phyloP scores from a whole-genome alignment of 2,113 vertebrate genomes.

The Crotophaga sulcirostris region DNA sequence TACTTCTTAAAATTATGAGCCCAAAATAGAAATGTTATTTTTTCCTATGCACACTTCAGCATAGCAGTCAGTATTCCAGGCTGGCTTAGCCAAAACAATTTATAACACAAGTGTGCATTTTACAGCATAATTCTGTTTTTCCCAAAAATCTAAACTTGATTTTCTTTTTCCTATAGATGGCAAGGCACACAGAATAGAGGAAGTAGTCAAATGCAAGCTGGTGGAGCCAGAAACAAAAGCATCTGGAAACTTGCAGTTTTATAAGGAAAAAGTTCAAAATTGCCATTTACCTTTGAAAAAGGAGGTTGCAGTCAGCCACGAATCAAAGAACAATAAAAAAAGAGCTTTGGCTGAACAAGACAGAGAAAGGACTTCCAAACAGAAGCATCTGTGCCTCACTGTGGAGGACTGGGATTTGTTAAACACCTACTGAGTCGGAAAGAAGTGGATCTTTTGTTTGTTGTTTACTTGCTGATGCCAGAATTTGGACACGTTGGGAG shows the following conservation, averaged over 20 bases:
- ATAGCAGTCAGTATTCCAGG: neutral
- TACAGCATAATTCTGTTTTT: neutral
- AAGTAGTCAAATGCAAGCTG: constrained; percentile 41
- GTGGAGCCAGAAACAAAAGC: constrained; percentile 45
- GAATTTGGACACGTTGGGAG: constrained; percentile 1
- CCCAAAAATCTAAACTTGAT: neutral
- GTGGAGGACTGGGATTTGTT: constrained; percentile 87
- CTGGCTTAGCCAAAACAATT: neutral
- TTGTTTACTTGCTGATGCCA: constrained; percentile 46
- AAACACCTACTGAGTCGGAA: constrained; percentile 85
- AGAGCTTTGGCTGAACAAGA: constrained; percentile 69
- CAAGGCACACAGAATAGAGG: constrained; percentile 74
- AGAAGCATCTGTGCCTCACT: constrained; percentile 75
- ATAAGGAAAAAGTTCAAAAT: constrained; percentile 71
- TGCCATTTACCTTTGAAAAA: constrained; percentile 50
- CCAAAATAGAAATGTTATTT: neutral
- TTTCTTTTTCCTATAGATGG: constrained; percentile 77
- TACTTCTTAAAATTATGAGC: neutral
- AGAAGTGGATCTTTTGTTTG: constrained; percentile 36
- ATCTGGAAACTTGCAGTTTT: constrained; percentile 84
- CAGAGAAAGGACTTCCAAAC: constrained; percentile 73
- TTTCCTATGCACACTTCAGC: neutral
- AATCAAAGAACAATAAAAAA: constrained; percentile 73
- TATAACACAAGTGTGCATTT: neutral
- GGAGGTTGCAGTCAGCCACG: neutral